Evolutionary conservation across 2,797 vertebrate genomes (phyloP).

Genomic region (Discoglossus pictus): DNA sequence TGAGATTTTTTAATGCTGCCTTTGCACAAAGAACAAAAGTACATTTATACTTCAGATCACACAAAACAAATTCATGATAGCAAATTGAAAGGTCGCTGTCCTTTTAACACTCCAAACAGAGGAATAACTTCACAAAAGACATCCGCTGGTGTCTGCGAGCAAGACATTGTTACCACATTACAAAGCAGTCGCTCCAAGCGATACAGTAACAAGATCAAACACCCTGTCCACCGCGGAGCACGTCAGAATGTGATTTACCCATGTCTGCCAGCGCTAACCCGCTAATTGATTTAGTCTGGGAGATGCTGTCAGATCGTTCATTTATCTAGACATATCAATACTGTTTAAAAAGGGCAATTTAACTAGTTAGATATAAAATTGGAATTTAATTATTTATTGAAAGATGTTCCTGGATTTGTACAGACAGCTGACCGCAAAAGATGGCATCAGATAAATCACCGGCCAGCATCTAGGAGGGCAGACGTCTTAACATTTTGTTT

Average conservation of each 20-base stretch:
- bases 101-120: too few relatives aligned
- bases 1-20: too few relatives aligned
- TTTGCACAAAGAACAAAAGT: too few relatives aligned
- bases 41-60: too few relatives aligned
- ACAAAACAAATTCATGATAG: too few relatives aligned
- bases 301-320: slow-evolving; percentile 17
- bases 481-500: too few relatives aligned
- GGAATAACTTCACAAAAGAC: neutral
- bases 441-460: too few relatives aligned
- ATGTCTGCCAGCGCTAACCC: slow-evolving; percentile 13
- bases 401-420: too few relatives aligned
- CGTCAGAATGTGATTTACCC: slow-evolving; percentile 24
- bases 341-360: neutral
- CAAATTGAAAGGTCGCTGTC: too few relatives aligned
- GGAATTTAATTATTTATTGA: neutral
- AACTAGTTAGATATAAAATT: neutral
- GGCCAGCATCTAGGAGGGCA: too few relatives aligned
- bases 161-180: neutral
- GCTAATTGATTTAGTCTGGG: slow-evolving; percentile 16
- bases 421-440: too few relatives aligned
- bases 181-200: slow-evolving; percentile 26
- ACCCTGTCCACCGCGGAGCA: neutral
- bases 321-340: neutral
- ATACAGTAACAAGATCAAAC: slow-evolving; percentile 22
- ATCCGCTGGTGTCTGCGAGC: neutral